These are phyloP conservation scores for Drosophila pseudoananassae DNA, from an alignment of 1,140 invertebrate species.

Conservation along the genomic window DNA sequence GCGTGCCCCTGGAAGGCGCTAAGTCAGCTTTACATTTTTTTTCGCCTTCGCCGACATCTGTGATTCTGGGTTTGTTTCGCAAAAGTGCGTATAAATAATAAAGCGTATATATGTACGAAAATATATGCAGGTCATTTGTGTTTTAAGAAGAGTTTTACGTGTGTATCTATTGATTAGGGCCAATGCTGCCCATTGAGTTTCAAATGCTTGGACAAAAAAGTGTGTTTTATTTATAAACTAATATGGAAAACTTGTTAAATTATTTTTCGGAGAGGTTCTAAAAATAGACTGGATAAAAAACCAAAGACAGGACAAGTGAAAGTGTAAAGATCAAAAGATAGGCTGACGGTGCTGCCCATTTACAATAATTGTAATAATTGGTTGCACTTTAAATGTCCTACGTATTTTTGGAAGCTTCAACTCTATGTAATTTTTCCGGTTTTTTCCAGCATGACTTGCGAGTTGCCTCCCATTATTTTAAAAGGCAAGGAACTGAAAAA, in stretches of 20 bases:
- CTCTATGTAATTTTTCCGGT: conserved; percentile 12
- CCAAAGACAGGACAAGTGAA: neutral
- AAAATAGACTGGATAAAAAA: too few relatives aligned
- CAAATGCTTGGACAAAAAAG: neutral
- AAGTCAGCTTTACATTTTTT: conserved; percentile 21
- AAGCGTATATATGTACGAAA: neutral
- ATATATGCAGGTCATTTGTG: neutral
- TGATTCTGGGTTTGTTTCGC: conserved; percentile 33
- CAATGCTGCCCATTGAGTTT: conserved; percentile 11
- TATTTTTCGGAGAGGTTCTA: neutral
- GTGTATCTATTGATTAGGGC: neutral
- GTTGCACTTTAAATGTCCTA: conserved; percentile 18
- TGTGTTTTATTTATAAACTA: neutral
- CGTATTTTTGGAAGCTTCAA: conserved; percentile 8
- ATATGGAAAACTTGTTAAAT: neutral
- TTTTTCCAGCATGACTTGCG: conserved; percentile 49
- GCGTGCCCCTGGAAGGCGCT: conserved; percentile 10
- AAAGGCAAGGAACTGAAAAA: conserved; percentile 52
- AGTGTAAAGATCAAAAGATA: conserved; percentile 12
- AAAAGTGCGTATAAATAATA: conserved; percentile 40
- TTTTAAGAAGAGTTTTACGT: neutral
- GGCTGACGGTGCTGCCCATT: conserved; percentile 35
- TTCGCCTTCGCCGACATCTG: neutral
- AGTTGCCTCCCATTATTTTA: conserved; percentile 57
- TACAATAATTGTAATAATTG: neutral